phyloP scores from a whole-genome alignment of 2,888 invertebrate genomes.

The Xylota sylvarum region DNA sequence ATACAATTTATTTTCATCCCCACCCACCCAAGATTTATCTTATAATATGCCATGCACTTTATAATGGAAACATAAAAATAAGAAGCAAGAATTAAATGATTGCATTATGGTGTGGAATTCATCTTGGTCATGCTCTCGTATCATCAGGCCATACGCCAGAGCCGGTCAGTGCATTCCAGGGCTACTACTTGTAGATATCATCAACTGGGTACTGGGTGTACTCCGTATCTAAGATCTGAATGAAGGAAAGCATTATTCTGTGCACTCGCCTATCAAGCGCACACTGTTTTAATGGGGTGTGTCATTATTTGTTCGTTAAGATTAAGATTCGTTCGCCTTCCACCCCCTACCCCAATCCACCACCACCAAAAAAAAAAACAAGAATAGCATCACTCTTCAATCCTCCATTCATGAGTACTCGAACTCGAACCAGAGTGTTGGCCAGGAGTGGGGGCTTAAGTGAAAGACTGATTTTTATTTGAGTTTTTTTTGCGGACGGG shows the following conservation, averaged over 20 bases:
- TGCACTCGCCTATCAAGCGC: conserved; percentile 30
- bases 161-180: conserved; percentile 61
- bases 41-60: conserved; percentile 51
- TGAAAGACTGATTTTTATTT: conserved; percentile 51
- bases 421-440: conserved; percentile 36
- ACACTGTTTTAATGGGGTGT: conserved; percentile 69
- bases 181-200: conserved; percentile 55
- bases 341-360: not conserved
- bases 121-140: conserved; percentile 60
- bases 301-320: conserved; percentile 77
- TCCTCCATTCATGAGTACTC: conserved; percentile 47
- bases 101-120: conserved; percentile 68
- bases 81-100: conserved; percentile 56
- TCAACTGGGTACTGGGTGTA: conserved; percentile 41
- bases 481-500: not conserved
- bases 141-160: not conserved
- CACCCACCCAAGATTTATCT: conserved; percentile 66
- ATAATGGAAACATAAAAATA: conserved; percentile 49
- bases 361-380: conserved; percentile 4
- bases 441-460: conserved; percentile 36
- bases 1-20: conserved; percentile 63
- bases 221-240: conserved; percentile 63
- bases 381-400: conserved; percentile 11
- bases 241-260: conserved; percentile 65
- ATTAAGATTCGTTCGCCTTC: conserved; percentile 46